These are phyloP conservation scores for Drosophila formosana DNA, from an alignment of 2,888 invertebrate species.

Conservation along the genomic window DNA sequence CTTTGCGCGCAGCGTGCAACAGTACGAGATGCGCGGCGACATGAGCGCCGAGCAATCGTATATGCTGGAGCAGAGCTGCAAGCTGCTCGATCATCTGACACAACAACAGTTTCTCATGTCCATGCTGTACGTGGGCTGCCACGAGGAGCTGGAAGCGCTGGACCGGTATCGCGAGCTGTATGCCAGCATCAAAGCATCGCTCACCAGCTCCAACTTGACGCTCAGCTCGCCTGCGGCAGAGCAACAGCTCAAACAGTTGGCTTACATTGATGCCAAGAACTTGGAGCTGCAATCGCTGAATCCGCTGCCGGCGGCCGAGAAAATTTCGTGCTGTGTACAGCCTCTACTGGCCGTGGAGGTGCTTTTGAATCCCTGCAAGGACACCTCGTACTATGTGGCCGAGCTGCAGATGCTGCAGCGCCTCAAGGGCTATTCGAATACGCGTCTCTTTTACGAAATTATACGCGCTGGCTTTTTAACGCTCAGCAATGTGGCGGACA, in stretches of 20 bases:
- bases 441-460: slow-evolving; percentile 94
- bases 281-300: slow-evolving; percentile 86
- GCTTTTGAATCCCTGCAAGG: slow-evolving; percentile 93
- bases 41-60: slow-evolving; percentile 85
- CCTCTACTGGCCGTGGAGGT: slow-evolving; percentile 94
- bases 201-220: slow-evolving; percentile 81
- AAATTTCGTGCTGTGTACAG: slow-evolving; percentile 91
- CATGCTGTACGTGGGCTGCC: slow-evolving; percentile 93
- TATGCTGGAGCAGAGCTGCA: slow-evolving; percentile 89
- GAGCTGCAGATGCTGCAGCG: slow-evolving; percentile 94
- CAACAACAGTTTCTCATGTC: slow-evolving; percentile 91
- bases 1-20: slow-evolving; percentile 85
- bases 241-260: slow-evolving; percentile 81
- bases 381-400: slow-evolving; percentile 92
- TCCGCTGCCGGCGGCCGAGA: slow-evolving; percentile 86
- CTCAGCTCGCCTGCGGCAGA: slow-evolving; percentile 74
- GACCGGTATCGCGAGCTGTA: slow-evolving; percentile 90
- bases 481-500: slow-evolving; percentile 93
- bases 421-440: slow-evolving; percentile 92
- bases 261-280: slow-evolving; percentile 82
- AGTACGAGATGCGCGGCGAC: slow-evolving; percentile 79
- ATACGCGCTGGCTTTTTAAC: slow-evolving; percentile 95
- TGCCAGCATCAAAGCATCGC: slow-evolving; percentile 81
- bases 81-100: slow-evolving; percentile 89
- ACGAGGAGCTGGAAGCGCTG: slow-evolving; percentile 91